These are phyloP conservation scores for Axea sp. DNA, from an alignment of 2,888 invertebrate genomes.

Conservation along the genomic window DNA sequence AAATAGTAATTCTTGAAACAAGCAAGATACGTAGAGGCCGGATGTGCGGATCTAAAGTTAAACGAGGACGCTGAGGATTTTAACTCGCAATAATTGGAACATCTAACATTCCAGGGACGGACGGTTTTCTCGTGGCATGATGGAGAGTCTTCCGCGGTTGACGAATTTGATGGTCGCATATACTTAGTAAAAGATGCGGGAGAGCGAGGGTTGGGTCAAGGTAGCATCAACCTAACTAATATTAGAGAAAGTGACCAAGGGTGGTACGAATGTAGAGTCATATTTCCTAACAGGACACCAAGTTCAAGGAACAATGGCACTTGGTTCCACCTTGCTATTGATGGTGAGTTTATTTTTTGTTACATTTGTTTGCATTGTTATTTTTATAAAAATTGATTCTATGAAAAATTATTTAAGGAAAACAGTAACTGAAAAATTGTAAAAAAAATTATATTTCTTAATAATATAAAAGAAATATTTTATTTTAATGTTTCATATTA, in stretches of 20 bases:
- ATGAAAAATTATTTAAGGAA: too few relatives aligned
- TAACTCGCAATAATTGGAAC: conserved; percentile 68
- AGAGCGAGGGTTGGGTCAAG: conserved; percentile 83
- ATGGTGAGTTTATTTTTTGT: conserved; percentile 83
- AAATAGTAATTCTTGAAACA: conserved; percentile 39
- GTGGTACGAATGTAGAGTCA: conserved; percentile 93
- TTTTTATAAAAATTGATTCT: too few relatives aligned
- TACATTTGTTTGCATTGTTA: too few relatives aligned
- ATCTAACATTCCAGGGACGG: conserved; percentile 83
- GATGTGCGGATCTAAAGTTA: conserved; percentile 65
- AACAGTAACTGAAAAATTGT: too few relatives aligned
- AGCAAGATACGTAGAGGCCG: conserved; percentile 57
- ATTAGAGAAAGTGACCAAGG: conserved; percentile 94
- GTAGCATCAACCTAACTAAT: conserved; percentile 90
- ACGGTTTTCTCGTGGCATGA: conserved; percentile 91
- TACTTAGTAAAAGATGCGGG: conserved; percentile 82
- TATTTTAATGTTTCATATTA: too few relatives aligned
- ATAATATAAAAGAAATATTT: too few relatives aligned
- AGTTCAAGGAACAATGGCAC: conserved; percentile 92
- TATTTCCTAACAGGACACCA: conserved; percentile 93
- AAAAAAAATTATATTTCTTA: too few relatives aligned
- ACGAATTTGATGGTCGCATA: conserved; percentile 87
- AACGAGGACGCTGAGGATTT: conserved; percentile 60
- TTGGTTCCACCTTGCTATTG: conserved; percentile 92
- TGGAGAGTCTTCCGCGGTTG: conserved; percentile 84